These are phyloP conservation scores for Smutsia gigantea DNA, from an alignment of 2,797 vertebrate genomes.

Conservation along the genomic window DNA sequence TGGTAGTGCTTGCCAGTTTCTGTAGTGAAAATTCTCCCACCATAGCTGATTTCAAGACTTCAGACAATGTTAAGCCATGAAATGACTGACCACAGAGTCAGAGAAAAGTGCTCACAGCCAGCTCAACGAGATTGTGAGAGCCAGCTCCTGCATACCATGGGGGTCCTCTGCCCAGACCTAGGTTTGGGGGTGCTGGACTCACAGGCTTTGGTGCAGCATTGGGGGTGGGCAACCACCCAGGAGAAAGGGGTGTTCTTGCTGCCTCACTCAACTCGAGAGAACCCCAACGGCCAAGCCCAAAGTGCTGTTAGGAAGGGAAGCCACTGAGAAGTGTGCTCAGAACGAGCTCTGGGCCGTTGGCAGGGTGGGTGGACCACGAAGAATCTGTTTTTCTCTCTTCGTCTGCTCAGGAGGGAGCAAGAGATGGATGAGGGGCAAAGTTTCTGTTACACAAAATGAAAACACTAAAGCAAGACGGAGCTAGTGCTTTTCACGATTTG, in stretches of 20 bases:
- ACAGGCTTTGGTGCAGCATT: not conserved
- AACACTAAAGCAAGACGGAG: conserved; percentile 4
- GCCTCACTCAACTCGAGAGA: conserved; percentile 50
- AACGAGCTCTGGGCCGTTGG: conserved; percentile 58
- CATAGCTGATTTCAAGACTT: not conserved
- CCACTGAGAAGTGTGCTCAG: conserved; percentile 56
- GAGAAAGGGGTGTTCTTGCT: not conserved
- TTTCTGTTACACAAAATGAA: conserved; percentile 82
- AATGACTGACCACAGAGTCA: not conserved
- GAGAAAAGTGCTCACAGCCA: not conserved
- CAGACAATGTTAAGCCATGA: not conserved
- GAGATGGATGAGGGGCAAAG: not conserved
- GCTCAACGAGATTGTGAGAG: fast-evolving
- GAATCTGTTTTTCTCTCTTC: conserved; percentile 38
- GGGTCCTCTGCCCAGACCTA: not conserved
- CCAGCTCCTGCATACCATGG: not conserved
- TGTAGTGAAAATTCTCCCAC: not conserved
- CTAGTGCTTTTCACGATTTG: conserved; percentile 68
- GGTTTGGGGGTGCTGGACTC: not conserved
- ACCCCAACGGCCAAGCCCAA: not conserved
- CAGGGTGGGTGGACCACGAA: not conserved
- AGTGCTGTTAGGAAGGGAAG: not conserved
- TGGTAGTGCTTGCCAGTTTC: not conserved
- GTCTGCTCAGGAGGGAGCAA: not conserved
- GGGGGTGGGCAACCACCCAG: not conserved